Evolutionary conservation across 2,797 vertebrate genomes (phyloP), one percentile per base, ranked within the genome.

Genomic region (Alfaro cultratus): DNA sequence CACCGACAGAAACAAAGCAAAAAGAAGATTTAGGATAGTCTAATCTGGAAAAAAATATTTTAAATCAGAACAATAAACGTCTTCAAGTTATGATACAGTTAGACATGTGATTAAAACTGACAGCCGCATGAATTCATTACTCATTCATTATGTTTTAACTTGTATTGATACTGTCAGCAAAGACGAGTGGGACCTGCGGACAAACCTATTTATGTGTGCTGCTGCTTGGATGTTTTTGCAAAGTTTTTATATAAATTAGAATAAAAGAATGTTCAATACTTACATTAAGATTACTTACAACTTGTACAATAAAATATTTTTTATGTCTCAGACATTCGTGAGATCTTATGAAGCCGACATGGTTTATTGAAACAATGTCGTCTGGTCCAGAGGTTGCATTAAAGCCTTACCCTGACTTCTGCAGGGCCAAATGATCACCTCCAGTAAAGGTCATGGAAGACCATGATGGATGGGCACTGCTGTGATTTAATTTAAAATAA

Each of bases 401-500:
- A 88, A 91, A 91, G 74, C 80, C 29, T 53, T 74, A 49, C 34
- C n/a, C 77, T 73, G 75, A 49, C 83, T 85, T 88, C 85, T 91
- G 79, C 76, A 21, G 89, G 85, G 90, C 90, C 92, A 86, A 95
- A 94, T 91, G 94, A 93, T 94, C 95, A 94, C 93, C 92, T 93
- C 89, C 92, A 91, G 89, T 93, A 96, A 96, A 96, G 95, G 95
- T 95, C 94, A 94, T 72, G 82, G 88, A 80, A 29, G 92, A 92
- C 88, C 88, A 88, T 95, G 93, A 96, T 95, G 92, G 94, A 96
- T 96, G 94, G 92, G 85, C 89, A 92, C 87, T 88, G 85, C 89
- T 87, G 83, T 88, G 92, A 92, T 96, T 95, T 95, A 93, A 96
- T 96, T 96, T 94, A 95, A 95, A 95, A 95, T 94, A 89, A 95